Evolutionary conservation across 2,888 invertebrate genomes (phyloP).

Genomic region (Anthophora plumipes): DNA sequence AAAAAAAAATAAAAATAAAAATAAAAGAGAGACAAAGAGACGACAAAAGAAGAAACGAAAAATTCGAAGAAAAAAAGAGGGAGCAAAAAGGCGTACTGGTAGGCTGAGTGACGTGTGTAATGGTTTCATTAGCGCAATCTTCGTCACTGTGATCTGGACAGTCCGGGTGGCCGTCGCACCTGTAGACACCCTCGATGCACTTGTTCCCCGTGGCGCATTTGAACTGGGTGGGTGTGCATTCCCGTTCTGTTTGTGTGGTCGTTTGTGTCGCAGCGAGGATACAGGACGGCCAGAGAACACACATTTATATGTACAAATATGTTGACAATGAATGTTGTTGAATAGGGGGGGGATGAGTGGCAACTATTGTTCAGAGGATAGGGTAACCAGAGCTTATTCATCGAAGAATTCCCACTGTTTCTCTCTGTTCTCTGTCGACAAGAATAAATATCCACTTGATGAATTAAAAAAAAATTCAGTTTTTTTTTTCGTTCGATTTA

Average conservation of each 20-base stretch:
- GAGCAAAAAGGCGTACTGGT: conserved; percentile 79
- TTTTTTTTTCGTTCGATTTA: no score
- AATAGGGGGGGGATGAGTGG: background rate
- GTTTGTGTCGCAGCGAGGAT: conserved; percentile 64
- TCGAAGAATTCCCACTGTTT: background rate
- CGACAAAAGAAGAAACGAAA: conserved; percentile 36
- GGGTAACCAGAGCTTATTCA: background rate
- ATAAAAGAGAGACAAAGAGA: background rate
- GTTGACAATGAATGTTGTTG: conserved; percentile 22
- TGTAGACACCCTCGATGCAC: conserved; percentile 85
- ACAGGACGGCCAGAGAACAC: conserved; percentile 72
- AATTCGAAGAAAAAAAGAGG: conserved; percentile 36
- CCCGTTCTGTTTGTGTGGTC: conserved; percentile 79
- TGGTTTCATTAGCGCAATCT: conserved; percentile 80
- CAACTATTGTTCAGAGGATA: background rate
- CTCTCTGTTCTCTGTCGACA: background rate
- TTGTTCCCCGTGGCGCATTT: conserved; percentile 85
- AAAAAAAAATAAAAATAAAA: background rate
- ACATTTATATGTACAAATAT: conserved; percentile 62
- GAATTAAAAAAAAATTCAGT: no score
- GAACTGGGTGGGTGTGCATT: conserved; percentile 86
- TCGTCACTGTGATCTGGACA: conserved; percentile 87
- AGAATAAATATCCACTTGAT: no score
- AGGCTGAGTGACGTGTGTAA: conserved; percentile 76
- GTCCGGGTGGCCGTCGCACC: conserved; percentile 86